Evolutionary conservation across 1,140 invertebrate genomes (phyloP).

Genomic region (Eueides isabella): DNA sequence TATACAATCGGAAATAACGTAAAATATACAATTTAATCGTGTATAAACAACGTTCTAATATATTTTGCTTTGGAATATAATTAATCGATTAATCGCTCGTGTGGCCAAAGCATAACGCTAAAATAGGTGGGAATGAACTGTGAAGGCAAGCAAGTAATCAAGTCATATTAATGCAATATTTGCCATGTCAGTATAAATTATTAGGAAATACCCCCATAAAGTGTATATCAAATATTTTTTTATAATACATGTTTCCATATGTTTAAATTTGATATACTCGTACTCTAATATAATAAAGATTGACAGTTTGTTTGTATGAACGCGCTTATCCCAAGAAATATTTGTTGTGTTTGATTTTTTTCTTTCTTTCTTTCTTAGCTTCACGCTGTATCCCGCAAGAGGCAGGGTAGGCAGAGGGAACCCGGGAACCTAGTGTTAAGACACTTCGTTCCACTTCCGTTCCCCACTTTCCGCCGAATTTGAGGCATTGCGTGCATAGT

Average conservation of each 20-base stretch:
- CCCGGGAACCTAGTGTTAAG: too few species aligned
- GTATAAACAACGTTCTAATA: neutral
- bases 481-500: too few species aligned
- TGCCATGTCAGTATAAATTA: neutral
- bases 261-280: neutral
- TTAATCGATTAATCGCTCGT: conserved; percentile 8
- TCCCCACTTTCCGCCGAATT: too few species aligned
- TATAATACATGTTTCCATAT: neutral
- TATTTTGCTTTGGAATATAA: neutral
- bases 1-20: neutral
- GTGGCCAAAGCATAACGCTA: neutral
- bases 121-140: conserved; percentile 40
- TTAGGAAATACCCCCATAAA: conserved; percentile 13
- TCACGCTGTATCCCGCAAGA: too few species aligned
- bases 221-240: neutral
- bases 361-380: too few species aligned
- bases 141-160: conserved; percentile 30
- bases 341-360: too few species aligned
- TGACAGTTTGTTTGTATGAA: neutral
- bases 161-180: conserved; percentile 17
- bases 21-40: neutral
- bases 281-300: neutral
- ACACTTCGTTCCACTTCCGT: too few species aligned
- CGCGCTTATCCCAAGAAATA: too few species aligned
- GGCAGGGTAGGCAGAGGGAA: too few species aligned